Evolutionary conservation across 2,888 invertebrate genomes (phyloP).

Genomic region (Piscicola geometra): DNA sequence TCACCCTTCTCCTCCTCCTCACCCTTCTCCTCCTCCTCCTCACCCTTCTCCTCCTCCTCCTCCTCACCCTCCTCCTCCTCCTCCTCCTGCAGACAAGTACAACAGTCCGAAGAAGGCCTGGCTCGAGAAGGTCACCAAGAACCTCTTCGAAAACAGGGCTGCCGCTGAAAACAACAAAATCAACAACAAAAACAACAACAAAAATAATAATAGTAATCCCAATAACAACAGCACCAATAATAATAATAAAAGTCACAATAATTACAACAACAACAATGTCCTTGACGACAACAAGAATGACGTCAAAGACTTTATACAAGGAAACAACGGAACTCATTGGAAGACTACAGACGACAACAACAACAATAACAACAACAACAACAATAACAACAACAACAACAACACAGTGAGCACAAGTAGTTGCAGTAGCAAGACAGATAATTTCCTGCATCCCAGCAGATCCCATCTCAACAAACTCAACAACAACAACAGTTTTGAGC

Average conservation of each 20-base stretch:
- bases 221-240: not conserved
- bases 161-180: not conserved
- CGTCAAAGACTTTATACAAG: not conserved
- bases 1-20: too few relatives aligned
- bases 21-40: too few relatives aligned
- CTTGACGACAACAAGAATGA: slow-evolving; percentile 9
- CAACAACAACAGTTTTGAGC: not conserved
- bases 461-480: not conserved
- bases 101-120: slow-evolving; percentile 20
- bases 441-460: too few relatives aligned
- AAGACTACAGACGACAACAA: not conserved
- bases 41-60: too few relatives aligned
- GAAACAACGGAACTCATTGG: not conserved
- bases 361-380: not conserved
- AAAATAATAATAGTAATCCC: not conserved
- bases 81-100: not conserved
- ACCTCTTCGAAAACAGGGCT: slow-evolving; percentile 19
- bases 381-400: not conserved
- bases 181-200: not conserved
- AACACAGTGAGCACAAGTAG: not conserved
- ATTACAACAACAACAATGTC: not conserved
- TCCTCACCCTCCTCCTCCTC: too few relatives aligned
- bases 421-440: too few relatives aligned
- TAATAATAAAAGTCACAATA: not conserved
- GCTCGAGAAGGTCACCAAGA: slow-evolving; percentile 30